Conservation (phyloP, 2,888 invertebrate species). For the Omphaloscelis lunosa region DNA sequence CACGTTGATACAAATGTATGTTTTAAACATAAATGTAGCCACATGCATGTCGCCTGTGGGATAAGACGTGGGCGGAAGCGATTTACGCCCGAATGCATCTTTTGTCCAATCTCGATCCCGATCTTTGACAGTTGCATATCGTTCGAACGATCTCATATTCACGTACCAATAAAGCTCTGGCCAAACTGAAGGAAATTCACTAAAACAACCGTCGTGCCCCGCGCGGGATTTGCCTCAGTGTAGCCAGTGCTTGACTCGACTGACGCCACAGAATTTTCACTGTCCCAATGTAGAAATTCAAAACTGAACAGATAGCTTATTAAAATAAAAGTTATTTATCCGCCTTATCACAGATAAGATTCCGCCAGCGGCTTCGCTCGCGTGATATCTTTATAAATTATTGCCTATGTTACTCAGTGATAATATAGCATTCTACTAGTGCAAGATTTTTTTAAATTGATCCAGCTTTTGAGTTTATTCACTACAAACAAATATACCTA, state of each 20-base stretch:
- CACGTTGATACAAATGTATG: conserved; percentile 57
- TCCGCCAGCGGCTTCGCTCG: no score
- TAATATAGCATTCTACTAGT: no score
- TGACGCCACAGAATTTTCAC: neutral
- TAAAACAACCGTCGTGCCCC: no score
- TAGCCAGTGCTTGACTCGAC: neutral
- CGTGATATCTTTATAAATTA: no score
- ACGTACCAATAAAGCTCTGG: neutral
- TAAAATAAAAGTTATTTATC: no score
- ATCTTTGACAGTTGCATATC: neutral
- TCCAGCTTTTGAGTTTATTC: no score
- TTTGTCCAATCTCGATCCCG: neutral
- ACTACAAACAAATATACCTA: no score
- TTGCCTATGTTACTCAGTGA: no score
- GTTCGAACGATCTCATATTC: neutral
- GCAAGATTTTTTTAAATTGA: no score
- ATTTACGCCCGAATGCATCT: neutral
- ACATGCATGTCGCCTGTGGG: conserved; percentile 20
- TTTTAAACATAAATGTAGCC: conserved; percentile 57
- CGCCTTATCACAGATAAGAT: no score
- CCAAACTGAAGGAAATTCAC: neutral
- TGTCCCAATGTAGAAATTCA: neutral
- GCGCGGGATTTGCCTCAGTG: no score
- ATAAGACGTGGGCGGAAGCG: conserved; percentile 26
- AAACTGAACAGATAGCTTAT: neutral